phyloP scores from a whole-genome alignment of 1,140 invertebrate species.

The Mactra quadrangularis region DNA sequence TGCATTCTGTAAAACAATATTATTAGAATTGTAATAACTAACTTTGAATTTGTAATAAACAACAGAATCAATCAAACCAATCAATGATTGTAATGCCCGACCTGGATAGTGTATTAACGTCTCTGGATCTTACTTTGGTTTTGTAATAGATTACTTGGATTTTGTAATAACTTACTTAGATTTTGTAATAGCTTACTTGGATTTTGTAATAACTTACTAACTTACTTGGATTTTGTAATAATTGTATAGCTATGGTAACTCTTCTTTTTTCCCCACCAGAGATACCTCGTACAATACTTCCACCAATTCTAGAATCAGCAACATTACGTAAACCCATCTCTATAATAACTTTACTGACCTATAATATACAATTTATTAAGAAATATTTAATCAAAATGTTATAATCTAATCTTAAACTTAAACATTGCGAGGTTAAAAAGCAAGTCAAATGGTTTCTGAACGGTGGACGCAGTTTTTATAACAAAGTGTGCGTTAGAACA shows the following conservation, averaged over 20 bases:
- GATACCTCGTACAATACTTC: conserved; percentile 69
- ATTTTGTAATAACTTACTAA: too few species aligned
- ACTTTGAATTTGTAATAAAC: too few species aligned
- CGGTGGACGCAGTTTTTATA: neutral
- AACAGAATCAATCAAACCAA: too few species aligned
- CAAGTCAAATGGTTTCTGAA: too few species aligned
- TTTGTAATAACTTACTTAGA: too few species aligned
- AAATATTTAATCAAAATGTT: neutral
- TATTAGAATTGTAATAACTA: too few species aligned
- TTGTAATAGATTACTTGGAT: too few species aligned
- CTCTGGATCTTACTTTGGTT: too few species aligned
- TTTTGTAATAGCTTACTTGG: too few species aligned
- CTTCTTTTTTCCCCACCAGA: conserved; percentile 77
- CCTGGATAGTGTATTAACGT: too few species aligned
- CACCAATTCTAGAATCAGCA: conserved; percentile 72
- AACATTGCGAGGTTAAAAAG: neutral
- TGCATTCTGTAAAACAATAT: too few species aligned
- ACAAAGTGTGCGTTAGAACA: neutral
- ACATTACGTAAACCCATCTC: conserved; percentile 75
- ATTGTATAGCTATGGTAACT: conserved; percentile 77
- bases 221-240: conserved; percentile 77
- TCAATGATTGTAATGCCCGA: too few species aligned
- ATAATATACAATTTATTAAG: neutral
- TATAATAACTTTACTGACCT: conserved; percentile 74
- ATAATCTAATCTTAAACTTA: neutral